Evolutionary conservation across 1,140 invertebrate genomes (phyloP).

Genomic region (Steinernema khuongi): DNA sequence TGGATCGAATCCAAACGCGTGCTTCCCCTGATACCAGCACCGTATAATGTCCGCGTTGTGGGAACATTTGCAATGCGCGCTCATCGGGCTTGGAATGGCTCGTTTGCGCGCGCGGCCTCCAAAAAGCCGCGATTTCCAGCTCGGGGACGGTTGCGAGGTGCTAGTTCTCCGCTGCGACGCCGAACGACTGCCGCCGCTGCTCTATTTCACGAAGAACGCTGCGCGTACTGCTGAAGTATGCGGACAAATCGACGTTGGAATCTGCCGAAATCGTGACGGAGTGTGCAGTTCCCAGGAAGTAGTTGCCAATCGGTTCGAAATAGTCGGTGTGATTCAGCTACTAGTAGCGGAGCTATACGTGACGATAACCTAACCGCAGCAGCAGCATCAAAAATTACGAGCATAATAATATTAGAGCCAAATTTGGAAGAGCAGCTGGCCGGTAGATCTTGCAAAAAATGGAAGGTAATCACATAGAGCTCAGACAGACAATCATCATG

Average conservation of each 20-base stretch:
- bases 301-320: not conserved
- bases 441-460: not conserved
- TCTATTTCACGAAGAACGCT: not conserved
- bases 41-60: not conserved
- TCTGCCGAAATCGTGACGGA: not conserved
- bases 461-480: no score
- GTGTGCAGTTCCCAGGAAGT: not conserved
- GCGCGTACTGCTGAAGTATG: not conserved
- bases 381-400: not conserved
- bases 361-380: not conserved
- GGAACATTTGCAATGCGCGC: not conserved
- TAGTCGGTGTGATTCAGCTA: not conserved
- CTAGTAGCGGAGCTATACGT: no score
- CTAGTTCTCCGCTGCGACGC: not conserved
- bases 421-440: no score
- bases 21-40: not conserved
- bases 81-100: not conserved
- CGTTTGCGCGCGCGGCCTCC: not conserved
- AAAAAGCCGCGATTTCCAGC: not conserved
- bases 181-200: slow-evolving; percentile 6
- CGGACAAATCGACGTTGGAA: not conserved
- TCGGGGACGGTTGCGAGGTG: not conserved
- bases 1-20: not conserved
- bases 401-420: no score
- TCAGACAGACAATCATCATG: not conserved